Evolutionary conservation across 2,113 vertebrate genomes (phyloP).

Genomic region (Anoura caudifer): DNA sequence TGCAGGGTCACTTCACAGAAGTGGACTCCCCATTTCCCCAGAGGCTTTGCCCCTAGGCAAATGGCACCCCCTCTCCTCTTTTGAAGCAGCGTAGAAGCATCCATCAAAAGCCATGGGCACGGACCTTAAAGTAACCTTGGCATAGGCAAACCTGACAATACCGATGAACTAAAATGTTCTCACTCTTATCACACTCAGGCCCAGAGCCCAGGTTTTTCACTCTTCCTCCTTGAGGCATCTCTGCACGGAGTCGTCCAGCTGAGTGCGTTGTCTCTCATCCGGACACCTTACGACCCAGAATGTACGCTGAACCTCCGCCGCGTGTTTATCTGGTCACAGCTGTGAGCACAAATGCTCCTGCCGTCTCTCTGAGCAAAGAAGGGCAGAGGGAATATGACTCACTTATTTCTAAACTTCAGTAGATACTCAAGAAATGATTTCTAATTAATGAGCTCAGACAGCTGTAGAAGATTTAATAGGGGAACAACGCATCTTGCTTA

Average conservation of each 20-base stretch:
- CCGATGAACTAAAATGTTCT: neutral
- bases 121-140: neutral
- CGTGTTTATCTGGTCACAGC: neutral
- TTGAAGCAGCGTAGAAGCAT: neutral
- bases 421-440: neutral
- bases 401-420: neutral
- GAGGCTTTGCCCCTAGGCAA: neutral
- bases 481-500: neutral
- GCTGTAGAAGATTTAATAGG: neutral
- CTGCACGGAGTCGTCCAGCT: neutral
- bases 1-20: neutral
- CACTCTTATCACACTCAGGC: neutral
- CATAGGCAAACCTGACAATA: neutral
- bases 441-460: neutral
- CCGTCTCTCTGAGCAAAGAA: neutral
- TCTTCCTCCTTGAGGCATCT: neutral
- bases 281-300: neutral
- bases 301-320: neutral
- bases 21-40: neutral
- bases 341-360: neutral
- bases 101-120: neutral
- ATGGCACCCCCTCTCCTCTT: rapidly evolving
- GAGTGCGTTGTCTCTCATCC: neutral
- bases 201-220: neutral
- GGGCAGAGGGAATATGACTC: neutral